A percentile compares a stretch with the other conserved stretches of the same genome.
phyloP scores from a whole-genome alignment of 1,140 invertebrate species.

The Atta texana region DNA sequence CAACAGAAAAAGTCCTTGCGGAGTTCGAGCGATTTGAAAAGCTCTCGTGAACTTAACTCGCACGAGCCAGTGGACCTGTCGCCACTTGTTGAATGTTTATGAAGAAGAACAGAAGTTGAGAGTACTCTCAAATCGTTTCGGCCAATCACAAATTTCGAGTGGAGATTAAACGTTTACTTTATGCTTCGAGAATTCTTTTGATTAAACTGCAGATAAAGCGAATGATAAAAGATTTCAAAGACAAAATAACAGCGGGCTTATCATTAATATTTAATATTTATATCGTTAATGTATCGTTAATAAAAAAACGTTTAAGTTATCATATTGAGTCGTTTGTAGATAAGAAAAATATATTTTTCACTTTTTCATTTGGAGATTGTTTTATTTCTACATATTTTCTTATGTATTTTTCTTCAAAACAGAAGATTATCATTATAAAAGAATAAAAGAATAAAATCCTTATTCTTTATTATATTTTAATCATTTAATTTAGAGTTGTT shows the following conservation, averaged over 20 bases:
- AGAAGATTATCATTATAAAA: no score
- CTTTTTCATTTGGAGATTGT: no score
- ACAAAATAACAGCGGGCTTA: background rate
- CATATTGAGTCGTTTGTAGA: background rate
- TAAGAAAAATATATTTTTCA: no score
- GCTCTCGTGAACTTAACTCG: slow-evolving; percentile 64
- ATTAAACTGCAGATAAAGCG: slow-evolving; percentile 5
- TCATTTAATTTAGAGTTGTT: no score
- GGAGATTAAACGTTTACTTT: slow-evolving; percentile 38
- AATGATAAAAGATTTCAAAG: background rate
- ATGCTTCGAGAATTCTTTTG: background rate
- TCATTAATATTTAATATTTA: background rate
- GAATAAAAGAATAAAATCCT: no score
- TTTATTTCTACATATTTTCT: no score
- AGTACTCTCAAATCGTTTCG: slow-evolving; percentile 15
- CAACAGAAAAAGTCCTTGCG: slow-evolving; percentile 24
- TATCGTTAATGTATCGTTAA: background rate
- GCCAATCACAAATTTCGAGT: slow-evolving; percentile 52
- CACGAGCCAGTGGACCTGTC: slow-evolving; percentile 65
- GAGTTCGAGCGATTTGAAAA: slow-evolving; percentile 70
- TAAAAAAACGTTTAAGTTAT: no score
- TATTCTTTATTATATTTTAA: no score
- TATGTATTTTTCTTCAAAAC: no score
- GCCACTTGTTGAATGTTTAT: slow-evolving; percentile 76
- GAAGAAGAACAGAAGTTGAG: slow-evolving; percentile 65